Conservation (phyloP, 2,888 invertebrate species). For the Synanthedon vespiformis region DNA sequence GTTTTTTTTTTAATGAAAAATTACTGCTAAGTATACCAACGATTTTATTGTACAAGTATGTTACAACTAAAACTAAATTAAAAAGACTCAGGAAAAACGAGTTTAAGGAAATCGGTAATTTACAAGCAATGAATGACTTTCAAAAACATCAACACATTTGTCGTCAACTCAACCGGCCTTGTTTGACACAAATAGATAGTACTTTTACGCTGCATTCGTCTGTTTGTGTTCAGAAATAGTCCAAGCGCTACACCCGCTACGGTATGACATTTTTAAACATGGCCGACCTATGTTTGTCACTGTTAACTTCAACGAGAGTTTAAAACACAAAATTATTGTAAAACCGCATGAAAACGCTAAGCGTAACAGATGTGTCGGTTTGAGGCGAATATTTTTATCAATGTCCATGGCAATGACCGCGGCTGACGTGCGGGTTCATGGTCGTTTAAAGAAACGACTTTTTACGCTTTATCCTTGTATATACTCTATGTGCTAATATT, state of each 20-base stretch:
- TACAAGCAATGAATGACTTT: background rate
- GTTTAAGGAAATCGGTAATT: background rate
- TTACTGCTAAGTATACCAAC: no score
- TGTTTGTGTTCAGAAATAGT: constrained; percentile 10
- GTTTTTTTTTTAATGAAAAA: no score
- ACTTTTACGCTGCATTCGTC: constrained; percentile 11
- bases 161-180: constrained; percentile 10
- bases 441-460: constrained; percentile 45
- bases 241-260: background rate
- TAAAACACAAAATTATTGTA: no score
- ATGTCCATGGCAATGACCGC: constrained; percentile 65
- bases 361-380: constrained; percentile 19
- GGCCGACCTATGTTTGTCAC: constrained; percentile 11
- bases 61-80: no score
- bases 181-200: constrained; percentile 13
- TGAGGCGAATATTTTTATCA: constrained; percentile 58
- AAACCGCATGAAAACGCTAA: background rate
- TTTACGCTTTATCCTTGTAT: constrained; percentile 17
- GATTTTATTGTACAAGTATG: no score
- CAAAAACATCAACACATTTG: background rate
- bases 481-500: background rate
- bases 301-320: constrained; percentile 7
- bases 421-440: constrained; percentile 51
- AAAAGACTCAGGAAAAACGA: background rate
- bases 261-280: constrained; percentile 4